These are phyloP conservation scores for Notolepis coatsorum DNA, from an alignment of 2,797 vertebrate species.

Conservation along the genomic window DNA sequence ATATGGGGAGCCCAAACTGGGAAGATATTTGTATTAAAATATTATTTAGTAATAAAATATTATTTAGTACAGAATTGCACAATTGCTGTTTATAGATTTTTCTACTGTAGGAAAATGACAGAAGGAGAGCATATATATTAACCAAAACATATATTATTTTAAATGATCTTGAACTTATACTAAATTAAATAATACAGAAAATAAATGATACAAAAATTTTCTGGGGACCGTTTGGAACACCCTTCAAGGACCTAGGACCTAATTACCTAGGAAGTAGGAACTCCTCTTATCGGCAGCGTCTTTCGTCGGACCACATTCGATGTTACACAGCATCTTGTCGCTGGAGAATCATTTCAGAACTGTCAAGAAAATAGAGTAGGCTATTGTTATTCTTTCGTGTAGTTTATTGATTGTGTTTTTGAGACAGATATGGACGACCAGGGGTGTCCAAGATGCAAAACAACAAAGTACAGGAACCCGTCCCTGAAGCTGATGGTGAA, in stretches of 20 bases:
- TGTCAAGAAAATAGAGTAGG: conserved; percentile 19
- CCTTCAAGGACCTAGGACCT: not conserved
- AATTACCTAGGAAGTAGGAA: conserved; percentile 62
- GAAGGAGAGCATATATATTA: too few relatives aligned
- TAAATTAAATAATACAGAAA: conserved; percentile 2
- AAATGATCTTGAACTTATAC: too few relatives aligned
- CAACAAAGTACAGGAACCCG: conserved; percentile 97
- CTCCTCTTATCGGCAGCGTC: conserved; percentile 16
- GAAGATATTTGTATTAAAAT: too few relatives aligned
- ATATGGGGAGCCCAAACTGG: too few relatives aligned
- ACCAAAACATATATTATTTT: too few relatives aligned
- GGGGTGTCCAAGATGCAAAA: conserved; percentile 96
- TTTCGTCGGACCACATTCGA: conserved; percentile 51
- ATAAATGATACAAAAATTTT: conserved; percentile 24
- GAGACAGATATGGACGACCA: conserved; percentile 89
- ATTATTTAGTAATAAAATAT: too few relatives aligned
- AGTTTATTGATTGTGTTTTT: not conserved
- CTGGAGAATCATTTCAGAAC: conserved; percentile 7
- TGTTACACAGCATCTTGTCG: conserved; percentile 33
- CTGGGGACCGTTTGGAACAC: not conserved
- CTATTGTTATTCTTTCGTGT: conserved; percentile 24
- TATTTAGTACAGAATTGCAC: too few relatives aligned
- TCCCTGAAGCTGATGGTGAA: conserved; percentile 98
- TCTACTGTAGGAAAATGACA: too few relatives aligned
- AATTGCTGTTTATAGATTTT: too few relatives aligned